phyloP scores from a whole-genome alignment of 1,140 invertebrate species.

The Nebria ingens region DNA sequence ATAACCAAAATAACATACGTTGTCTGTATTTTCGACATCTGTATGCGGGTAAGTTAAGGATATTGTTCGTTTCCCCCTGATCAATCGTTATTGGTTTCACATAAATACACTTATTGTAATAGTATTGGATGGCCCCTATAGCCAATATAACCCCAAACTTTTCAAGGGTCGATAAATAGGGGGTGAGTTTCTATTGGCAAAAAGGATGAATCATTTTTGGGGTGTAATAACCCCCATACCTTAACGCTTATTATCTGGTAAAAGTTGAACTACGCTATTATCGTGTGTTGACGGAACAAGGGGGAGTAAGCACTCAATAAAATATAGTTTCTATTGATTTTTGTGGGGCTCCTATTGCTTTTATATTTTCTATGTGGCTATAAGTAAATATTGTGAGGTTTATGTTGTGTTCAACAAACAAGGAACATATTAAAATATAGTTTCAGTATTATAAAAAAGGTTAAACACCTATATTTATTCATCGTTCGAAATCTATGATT shows the following conservation, averaged over 20 bases:
- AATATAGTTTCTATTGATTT: neutral
- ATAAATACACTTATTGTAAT: constrained; percentile 1
- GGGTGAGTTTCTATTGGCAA: neutral
- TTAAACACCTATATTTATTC: too few species aligned
- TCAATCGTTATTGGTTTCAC: constrained; percentile 3
- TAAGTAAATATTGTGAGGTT: neutral
- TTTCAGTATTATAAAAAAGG: too few species aligned
- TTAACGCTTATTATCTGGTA: neutral
- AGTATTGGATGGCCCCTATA: neutral
- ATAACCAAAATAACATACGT: too few species aligned
- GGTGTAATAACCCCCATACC: neutral
- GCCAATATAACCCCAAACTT: neutral
- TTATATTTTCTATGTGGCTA: too few species aligned
- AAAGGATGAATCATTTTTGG: neutral
- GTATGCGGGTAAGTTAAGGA: too few species aligned
- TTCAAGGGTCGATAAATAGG: neutral
- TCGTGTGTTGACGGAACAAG: too few species aligned
- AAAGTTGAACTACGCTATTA: neutral
- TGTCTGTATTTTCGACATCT: too few species aligned
- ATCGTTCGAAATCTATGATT: too few species aligned
- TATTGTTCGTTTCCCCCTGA: too few species aligned
- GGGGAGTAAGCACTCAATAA: too few species aligned
- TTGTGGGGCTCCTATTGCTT: too few species aligned
- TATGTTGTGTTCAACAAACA: neutral
- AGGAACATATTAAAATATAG: neutral